These are phyloP conservation scores for Petrolisthes manimaculis DNA, from an alignment of 2,888 invertebrate species.

Conservation along the genomic window DNA sequence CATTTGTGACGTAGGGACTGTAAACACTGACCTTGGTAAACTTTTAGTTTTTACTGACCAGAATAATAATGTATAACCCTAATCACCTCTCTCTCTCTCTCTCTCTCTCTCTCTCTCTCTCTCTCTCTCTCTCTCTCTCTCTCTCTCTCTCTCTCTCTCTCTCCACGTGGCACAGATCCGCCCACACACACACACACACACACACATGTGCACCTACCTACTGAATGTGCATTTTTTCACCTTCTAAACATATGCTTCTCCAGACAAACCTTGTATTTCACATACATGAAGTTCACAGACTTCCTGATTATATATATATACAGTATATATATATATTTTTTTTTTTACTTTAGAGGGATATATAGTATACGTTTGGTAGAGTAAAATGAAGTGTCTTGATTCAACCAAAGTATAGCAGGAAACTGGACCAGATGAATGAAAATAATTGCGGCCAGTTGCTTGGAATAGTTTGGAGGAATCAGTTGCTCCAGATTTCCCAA, in stretches of 20 bases:
- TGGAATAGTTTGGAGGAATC: no score
- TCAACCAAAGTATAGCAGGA: no score
- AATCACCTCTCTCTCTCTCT: neutral
- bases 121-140: neutral
- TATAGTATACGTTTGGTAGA: no score
- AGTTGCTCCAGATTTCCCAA: no score
- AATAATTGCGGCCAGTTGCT: no score
- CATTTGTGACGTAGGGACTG: neutral
- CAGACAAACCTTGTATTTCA: neutral
- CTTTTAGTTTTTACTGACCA: neutral
- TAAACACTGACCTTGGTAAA: neutral
- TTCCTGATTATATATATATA: no score
- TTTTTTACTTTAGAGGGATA: no score
- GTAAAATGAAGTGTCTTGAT: no score
- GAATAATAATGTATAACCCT: neutral
- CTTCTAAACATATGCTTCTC: neutral
- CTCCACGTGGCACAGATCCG: neutral
- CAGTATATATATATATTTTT: no score
- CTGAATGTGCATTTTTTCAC: neutral
- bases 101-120: neutral
- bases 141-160: neutral
- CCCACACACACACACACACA: neutral
- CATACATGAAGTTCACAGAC: no score
- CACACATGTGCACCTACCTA: neutral
- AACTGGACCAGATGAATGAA: no score